Evolutionary conservation across 2,797 vertebrate species (phyloP).

Genomic region (Rhodeus uyekii): DNA sequence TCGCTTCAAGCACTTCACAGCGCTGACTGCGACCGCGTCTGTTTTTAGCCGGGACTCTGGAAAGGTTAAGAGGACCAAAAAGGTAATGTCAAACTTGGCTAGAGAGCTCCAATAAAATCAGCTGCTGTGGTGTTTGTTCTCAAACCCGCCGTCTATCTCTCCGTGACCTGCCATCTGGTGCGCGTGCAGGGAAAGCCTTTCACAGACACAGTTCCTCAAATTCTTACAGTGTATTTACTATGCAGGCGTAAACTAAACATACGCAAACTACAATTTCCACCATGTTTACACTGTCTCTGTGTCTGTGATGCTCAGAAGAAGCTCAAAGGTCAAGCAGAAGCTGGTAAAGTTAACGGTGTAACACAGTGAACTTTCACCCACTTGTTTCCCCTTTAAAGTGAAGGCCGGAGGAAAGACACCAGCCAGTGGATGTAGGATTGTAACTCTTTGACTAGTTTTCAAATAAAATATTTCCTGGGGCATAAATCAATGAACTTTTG

Average conservation of each 20-base stretch:
- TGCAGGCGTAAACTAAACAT: not conserved
- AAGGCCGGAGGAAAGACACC: too few species aligned
- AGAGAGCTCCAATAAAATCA: not conserved
- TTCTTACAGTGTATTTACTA: not conserved
- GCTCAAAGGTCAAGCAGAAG: too few species aligned
- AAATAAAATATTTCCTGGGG: too few species aligned
- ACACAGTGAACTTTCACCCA: too few species aligned
- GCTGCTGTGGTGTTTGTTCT: constrained; percentile 15
- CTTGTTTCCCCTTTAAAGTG: too few species aligned
- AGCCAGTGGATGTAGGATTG: too few species aligned
- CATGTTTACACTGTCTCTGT: too few species aligned
- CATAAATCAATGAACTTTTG: too few species aligned
- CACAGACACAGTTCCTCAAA: not conserved
- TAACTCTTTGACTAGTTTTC: too few species aligned
- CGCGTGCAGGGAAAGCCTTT: not conserved
- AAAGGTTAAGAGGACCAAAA: constrained; percentile 1
- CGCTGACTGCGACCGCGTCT: not conserved
- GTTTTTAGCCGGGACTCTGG: constrained; percentile 29
- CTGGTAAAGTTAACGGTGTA: too few species aligned
- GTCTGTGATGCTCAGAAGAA: too few species aligned
- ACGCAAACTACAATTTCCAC: constrained; percentile 16
- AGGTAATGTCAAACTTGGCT: not conserved
- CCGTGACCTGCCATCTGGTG: not conserved
- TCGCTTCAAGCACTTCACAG: not conserved
- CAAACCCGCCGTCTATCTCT: constrained; percentile 1